phyloP scores from a whole-genome alignment of 2,888 invertebrate genomes.

The Agriopis leucophaearia region DNA sequence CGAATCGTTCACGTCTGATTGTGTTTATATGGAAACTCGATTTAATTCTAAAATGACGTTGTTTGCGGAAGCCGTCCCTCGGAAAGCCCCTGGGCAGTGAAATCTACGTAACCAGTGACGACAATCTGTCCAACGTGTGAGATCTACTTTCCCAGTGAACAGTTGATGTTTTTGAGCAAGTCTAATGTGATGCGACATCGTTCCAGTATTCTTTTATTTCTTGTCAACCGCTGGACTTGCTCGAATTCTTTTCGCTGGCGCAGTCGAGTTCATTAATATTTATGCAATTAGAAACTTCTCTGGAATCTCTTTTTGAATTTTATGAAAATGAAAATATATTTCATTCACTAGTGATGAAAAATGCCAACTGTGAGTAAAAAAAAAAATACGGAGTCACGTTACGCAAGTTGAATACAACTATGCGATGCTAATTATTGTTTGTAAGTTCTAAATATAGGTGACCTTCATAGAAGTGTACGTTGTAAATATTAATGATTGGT shows the following conservation, averaged over 20 bases:
- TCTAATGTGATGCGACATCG: constrained; percentile 21
- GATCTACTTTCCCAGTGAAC: constrained; percentile 28
- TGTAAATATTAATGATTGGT: too few relatives aligned
- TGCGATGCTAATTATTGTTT: too few relatives aligned
- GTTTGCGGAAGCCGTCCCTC: constrained; percentile 37
- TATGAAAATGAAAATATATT: constrained; percentile 24
- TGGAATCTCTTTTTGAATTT: constrained; percentile 20
- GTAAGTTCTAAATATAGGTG: too few relatives aligned
- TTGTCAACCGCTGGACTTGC: constrained; percentile 8
- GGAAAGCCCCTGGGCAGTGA: constrained; percentile 38
- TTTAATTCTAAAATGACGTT: constrained; percentile 46
- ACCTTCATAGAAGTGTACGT: too few relatives aligned
- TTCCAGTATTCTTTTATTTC: constrained; percentile 26
- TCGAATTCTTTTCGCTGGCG: constrained; percentile 30
- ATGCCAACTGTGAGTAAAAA: not conserved
- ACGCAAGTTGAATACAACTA: too few relatives aligned
- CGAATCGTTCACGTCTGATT: constrained; percentile 32
- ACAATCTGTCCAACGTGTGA: constrained; percentile 36
- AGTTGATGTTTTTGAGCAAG: constrained; percentile 17
- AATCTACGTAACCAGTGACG: constrained; percentile 43
- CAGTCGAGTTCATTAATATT: constrained; percentile 37
- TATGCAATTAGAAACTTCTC: constrained; percentile 36
- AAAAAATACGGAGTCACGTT: not conserved
- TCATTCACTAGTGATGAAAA: not conserved
- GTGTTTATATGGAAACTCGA: constrained; percentile 38